These are phyloP conservation scores for Phyllopteryx taeniolatus DNA, from an alignment of 2,113 vertebrate genomes.

Conservation along the genomic window DNA sequence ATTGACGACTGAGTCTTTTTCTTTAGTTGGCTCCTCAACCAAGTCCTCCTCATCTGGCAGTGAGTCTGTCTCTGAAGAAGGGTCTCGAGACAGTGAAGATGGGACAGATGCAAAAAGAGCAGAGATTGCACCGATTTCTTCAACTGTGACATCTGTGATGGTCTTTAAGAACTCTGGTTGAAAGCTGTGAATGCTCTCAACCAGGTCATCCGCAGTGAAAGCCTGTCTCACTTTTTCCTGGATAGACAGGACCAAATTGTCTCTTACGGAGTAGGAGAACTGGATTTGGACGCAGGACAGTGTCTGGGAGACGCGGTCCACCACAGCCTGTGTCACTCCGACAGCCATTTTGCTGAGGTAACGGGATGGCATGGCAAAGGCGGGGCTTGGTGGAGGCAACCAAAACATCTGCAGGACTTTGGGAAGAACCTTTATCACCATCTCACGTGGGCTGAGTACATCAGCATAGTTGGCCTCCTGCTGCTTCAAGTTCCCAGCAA, in stretches of 20 bases:
- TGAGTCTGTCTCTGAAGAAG: not conserved
- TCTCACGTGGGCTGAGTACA: not conserved
- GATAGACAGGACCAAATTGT: not conserved
- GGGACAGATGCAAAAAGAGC: not conserved
- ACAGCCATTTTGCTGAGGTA: conserved; percentile 3
- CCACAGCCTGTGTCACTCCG: conserved; percentile 5
- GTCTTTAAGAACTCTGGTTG: conserved; percentile 4
- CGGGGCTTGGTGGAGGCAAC: not conserved
- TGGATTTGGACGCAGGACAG: not conserved
- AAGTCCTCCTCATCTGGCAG: not conserved
- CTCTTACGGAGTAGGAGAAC: not conserved
- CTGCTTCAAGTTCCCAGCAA: not conserved
- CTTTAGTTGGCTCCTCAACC: not conserved
- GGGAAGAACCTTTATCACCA: conserved; percentile 10
- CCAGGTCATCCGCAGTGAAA: not conserved
- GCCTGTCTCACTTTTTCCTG: conserved; percentile 1
- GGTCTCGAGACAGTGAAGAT: not conserved
- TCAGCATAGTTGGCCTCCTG: not conserved
- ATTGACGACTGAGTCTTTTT: not conserved
- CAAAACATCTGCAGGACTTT: conserved; percentile 4
- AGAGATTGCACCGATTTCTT: not conserved
- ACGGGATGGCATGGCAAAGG: conserved; percentile 3
- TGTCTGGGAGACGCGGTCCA: not conserved
- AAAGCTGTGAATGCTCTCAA: not conserved
- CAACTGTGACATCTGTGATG: not conserved